These are phyloP conservation scores for Anthoscopus minutus DNA, from an alignment of 2,113 vertebrate species.

Conservation along the genomic window DNA sequence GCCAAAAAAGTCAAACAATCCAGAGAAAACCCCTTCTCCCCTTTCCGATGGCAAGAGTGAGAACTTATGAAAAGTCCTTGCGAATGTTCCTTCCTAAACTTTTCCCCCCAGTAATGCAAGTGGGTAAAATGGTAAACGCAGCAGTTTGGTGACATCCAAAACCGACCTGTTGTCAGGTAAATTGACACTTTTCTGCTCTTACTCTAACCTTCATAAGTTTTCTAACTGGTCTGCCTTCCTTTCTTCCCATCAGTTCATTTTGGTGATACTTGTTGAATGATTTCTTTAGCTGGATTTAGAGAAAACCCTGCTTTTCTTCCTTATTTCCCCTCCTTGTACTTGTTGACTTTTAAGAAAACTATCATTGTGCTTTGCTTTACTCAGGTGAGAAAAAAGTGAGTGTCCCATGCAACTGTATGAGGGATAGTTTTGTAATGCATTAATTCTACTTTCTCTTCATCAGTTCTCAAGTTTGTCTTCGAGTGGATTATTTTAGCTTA, in stretches of 20 bases:
- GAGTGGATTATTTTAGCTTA: conserved; percentile 50
- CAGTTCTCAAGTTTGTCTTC: conserved; percentile 28
- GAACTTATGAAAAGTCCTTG: conserved; percentile 72
- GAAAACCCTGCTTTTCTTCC: neutral
- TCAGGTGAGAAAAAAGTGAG: neutral
- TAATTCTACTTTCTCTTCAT: neutral
- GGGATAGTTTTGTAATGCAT: neutral
- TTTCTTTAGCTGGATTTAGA: neutral
- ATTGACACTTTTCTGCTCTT: conserved; percentile 64
- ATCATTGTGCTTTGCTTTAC: neutral
- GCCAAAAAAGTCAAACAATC: conserved; percentile 76
- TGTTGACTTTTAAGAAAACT: neutral
- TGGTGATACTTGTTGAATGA: neutral
- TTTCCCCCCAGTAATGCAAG: conserved; percentile 77
- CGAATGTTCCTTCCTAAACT: conserved; percentile 80
- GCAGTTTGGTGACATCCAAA: conserved; percentile 73
- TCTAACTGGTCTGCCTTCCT: conserved; percentile 36
- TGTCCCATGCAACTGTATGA: neutral
- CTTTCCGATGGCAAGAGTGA: conserved; percentile 76
- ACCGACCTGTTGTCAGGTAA: conserved; percentile 74
- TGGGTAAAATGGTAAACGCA: conserved; percentile 70
- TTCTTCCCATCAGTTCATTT: conserved; percentile 31
- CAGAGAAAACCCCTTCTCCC: conserved; percentile 82
- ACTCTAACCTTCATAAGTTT: neutral
- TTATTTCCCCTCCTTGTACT: neutral